These are phyloP conservation scores for Epinephelus moara DNA, from an alignment of 2,113 vertebrate genomes.

Conservation along the genomic window DNA sequence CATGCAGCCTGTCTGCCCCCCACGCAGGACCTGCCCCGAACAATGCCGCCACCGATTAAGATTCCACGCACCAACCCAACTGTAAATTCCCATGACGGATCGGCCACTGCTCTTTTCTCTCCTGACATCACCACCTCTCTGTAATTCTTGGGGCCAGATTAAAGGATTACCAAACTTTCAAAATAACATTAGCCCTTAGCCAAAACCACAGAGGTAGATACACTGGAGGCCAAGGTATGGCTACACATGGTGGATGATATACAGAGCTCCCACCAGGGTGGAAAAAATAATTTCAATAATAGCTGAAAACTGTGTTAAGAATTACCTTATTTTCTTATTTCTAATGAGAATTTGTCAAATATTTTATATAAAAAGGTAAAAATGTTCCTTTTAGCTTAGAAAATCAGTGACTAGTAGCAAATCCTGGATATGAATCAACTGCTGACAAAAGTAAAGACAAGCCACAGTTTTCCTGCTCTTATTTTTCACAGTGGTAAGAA, in stretches of 20 bases:
- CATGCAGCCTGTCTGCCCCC: slow-evolving; percentile 67
- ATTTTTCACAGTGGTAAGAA: neutral
- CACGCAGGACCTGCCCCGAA: slow-evolving; percentile 70
- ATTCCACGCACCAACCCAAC: slow-evolving; percentile 84
- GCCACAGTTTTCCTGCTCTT: no score
- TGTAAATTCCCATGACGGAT: slow-evolving; percentile 85
- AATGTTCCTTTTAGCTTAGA: neutral
- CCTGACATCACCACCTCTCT: slow-evolving; percentile 83
- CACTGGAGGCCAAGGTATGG: neutral
- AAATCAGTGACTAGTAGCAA: neutral
- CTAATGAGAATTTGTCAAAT: neutral
- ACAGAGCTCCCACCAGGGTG: neutral
- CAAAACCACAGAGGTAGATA: slow-evolving; percentile 45
- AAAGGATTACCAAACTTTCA: slow-evolving; percentile 81
- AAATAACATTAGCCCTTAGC: slow-evolving; percentile 58
- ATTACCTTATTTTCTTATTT: neutral
- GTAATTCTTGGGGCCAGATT: slow-evolving; percentile 80
- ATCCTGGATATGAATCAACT: neutral
- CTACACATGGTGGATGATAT: neutral
- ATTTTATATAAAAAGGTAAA: neutral
- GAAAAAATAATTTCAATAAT: neutral
- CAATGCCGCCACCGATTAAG: slow-evolving; percentile 80
- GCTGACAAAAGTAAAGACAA: neutral
- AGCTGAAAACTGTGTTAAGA: neutral
- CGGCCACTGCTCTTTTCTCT: slow-evolving; percentile 77